phyloP scores from a whole-genome alignment of 37 sponge, comb jelly and placozoan genomes.

The Crambe crambe region DNA sequence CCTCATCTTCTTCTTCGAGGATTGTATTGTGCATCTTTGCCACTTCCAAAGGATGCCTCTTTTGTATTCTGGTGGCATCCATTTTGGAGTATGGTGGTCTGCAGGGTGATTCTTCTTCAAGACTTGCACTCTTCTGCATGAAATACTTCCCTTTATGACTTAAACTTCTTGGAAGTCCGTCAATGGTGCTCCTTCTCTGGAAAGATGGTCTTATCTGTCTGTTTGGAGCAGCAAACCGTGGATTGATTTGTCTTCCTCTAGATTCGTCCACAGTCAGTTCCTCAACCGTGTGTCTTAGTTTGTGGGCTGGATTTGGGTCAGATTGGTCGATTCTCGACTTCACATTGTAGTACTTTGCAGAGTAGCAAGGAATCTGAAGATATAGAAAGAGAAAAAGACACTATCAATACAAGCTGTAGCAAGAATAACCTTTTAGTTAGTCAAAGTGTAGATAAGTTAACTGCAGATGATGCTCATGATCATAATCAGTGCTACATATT shows the following conservation, averaged over 20 bases:
- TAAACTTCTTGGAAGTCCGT: not conserved
- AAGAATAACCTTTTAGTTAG: no score
- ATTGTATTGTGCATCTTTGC: not conserved
- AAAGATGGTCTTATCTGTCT: not conserved
- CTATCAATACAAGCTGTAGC: no score
- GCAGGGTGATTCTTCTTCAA: not conserved
- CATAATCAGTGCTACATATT: no score
- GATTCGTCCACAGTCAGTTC: slow-evolving; percentile 5
- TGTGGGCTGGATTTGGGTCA: slow-evolving; percentile 35
- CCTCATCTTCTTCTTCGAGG: not conserved
- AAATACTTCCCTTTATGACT: not conserved
- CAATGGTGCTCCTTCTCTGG: not conserved
- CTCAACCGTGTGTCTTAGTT: slow-evolving; percentile 9
- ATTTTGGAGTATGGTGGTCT: not conserved
- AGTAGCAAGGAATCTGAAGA: not conserved
- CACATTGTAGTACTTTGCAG: not conserved
- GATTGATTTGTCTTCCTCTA: slow-evolving; percentile 21
- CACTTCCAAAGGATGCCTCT: not conserved
- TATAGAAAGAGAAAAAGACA: no score
- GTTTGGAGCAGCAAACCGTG: slow-evolving; percentile 2
- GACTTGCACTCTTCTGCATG: not conserved
- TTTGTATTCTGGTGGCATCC: not conserved
- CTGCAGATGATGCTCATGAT: no score
- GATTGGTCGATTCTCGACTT: slow-evolving; percentile 20
- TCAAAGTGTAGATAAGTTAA: no score